These are phyloP conservation scores for Shinisaurus crocodilurus DNA, from an alignment of 2,113 vertebrate genomes.

Conservation along the genomic window DNA sequence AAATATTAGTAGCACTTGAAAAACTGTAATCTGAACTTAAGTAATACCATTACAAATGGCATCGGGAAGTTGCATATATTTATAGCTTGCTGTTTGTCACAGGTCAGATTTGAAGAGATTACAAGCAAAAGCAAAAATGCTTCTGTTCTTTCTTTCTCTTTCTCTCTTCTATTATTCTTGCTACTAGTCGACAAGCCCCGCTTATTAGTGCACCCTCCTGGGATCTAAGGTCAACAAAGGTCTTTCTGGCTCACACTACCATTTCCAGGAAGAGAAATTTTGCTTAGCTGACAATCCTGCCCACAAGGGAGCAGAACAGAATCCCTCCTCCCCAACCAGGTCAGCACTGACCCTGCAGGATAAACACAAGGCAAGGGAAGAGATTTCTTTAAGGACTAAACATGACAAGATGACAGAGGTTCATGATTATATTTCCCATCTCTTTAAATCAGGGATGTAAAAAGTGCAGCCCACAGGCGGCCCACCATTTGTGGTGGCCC, in stretches of 20 bases:
- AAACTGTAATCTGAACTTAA: conserved; percentile 25
- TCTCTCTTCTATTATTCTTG: not conserved
- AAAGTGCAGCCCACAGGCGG: too few relatives aligned
- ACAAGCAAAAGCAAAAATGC: conserved; percentile 18
- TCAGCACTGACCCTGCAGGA: not conserved
- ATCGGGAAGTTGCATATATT: conserved; percentile 28
- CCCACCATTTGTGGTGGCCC: too few relatives aligned
- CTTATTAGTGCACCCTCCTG: not conserved
- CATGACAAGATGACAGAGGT: not conserved
- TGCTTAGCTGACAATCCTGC: not conserved
- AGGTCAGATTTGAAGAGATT: conserved; percentile 17
- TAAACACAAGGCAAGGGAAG: not conserved
- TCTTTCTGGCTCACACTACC: conserved; percentile 4
- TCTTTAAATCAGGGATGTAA: too few relatives aligned
- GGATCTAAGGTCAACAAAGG: not conserved
- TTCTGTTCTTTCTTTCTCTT: not conserved
- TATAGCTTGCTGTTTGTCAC: conserved; percentile 17
- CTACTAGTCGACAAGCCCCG: not conserved
- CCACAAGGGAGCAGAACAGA: not conserved
- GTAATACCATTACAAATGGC: conserved; percentile 25
- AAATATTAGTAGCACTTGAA: conserved; percentile 16
- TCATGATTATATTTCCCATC: not conserved
- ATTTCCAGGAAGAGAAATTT: not conserved
- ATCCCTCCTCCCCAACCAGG: not conserved
- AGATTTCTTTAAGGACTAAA: not conserved